These are phyloP conservation scores for Malthinus flaveolus DNA, from an alignment of 2,888 invertebrate genomes.

Conservation along the genomic window DNA sequence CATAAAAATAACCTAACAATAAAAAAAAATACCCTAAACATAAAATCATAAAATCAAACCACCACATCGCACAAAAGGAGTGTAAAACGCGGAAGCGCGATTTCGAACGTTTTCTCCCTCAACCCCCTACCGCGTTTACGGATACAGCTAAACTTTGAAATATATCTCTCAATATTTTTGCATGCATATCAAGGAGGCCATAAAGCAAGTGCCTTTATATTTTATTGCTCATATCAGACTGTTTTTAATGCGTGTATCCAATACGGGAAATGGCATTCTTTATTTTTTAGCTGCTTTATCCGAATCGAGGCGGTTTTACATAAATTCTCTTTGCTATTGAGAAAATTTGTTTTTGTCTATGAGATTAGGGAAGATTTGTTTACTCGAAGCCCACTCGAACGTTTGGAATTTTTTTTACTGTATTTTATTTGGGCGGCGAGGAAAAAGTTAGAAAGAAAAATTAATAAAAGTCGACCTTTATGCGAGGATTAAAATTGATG, in stretches of 20 bases:
- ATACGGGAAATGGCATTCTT: constrained; percentile 47
- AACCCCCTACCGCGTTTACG: constrained; percentile 40
- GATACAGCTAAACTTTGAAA: constrained; percentile 44
- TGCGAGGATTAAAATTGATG: constrained; percentile 27
- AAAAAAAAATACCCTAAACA: constrained; percentile 28
- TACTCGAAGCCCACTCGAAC: constrained; percentile 1
- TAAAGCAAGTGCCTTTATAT: constrained; percentile 52
- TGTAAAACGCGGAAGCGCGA: constrained; percentile 32
- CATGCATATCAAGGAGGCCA: constrained; percentile 50
- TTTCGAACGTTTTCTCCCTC: constrained; percentile 25
- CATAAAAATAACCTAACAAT: constrained; percentile 28
- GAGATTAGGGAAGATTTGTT: constrained; percentile 5
- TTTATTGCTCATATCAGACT: constrained; percentile 50
- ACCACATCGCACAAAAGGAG: constrained; percentile 31
- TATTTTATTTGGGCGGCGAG: neutral
- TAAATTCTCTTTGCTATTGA: constrained; percentile 25
- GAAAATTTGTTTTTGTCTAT: constrained; percentile 31
- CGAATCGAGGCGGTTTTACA: constrained; percentile 28
- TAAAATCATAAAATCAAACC: constrained; percentile 36
- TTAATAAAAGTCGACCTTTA: constrained; percentile 26
- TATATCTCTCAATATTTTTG: constrained; percentile 51
- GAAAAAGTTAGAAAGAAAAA: neutral
- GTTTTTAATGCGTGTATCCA: constrained; percentile 52
- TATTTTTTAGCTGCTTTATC: constrained; percentile 32
- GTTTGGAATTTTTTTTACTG: neutral